Conservation (phyloP, 2,797 vertebrate species). For the Chrosomus eos region DNA sequence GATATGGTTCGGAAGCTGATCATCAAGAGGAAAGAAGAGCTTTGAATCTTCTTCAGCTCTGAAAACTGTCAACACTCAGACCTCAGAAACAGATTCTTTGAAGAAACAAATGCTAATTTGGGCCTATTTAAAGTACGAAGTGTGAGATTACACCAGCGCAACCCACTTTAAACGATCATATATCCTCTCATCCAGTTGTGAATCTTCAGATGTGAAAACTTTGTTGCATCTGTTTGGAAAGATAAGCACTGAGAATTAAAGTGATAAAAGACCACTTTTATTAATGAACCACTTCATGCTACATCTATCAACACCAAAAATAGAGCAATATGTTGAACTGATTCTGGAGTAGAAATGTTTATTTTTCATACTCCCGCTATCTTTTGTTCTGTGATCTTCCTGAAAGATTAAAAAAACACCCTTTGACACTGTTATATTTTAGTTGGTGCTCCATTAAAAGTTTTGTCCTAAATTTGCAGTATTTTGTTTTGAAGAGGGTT, state of each 20-base stretch:
- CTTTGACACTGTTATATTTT: neutral
- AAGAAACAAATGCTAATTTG: slow-evolving; percentile 32
- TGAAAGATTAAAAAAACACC: neutral
- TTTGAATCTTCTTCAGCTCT: slow-evolving; percentile 57
- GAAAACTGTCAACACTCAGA: slow-evolving; percentile 29
- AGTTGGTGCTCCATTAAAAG: slow-evolving; percentile 9
- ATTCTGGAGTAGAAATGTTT: neutral
- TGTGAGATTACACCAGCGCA: neutral
- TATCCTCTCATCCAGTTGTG: neutral
- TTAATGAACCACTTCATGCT: slow-evolving; percentile 1
- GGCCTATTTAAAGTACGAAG: neutral
- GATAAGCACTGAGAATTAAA: slow-evolving; percentile 17
- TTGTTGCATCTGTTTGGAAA: neutral
- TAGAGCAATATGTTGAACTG: neutral
- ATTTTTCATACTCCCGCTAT: neutral
- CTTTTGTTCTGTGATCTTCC: neutral
- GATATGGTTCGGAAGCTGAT: slow-evolving; percentile 92
- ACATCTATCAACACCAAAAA: neutral
- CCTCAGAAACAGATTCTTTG: slow-evolving; percentile 33
- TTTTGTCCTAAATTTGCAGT: neutral
- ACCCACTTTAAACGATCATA: neutral
- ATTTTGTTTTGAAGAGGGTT: neutral
- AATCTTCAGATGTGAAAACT: neutral
- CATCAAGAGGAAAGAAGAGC: slow-evolving; percentile 90
- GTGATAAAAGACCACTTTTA: slow-evolving; percentile 12